Evolutionary conservation across 2,888 invertebrate species (phyloP).

Genomic region (Ophion ellenae): DNA sequence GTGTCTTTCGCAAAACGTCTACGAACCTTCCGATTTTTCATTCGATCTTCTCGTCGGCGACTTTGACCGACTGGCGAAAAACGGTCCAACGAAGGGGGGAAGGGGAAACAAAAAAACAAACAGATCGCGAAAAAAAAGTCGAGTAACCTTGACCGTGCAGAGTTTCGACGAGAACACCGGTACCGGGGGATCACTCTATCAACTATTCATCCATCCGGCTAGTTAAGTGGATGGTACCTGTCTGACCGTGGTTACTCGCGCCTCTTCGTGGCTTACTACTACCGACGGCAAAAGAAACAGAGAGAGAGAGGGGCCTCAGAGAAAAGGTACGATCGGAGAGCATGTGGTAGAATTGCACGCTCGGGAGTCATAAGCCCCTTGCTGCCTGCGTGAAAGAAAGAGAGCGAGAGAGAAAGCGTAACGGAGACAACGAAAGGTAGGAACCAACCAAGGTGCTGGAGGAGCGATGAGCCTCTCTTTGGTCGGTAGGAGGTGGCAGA

Average conservation of each 20-base stretch:
- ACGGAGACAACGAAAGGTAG: constrained; percentile 57
- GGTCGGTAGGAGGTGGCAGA: constrained; percentile 38
- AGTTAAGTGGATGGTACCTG: constrained; percentile 82
- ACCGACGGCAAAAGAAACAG: constrained; percentile 20
- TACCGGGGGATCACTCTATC: constrained; percentile 67
- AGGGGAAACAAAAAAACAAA: not conserved
- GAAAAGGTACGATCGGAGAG: constrained; percentile 26
- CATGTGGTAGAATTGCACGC: constrained; percentile 78
- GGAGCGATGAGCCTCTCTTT: constrained; percentile 27
- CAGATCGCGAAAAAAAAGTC: not conserved
- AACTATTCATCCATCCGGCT: constrained; percentile 81
- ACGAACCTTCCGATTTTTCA: not conserved
- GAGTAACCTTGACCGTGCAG: not conserved
- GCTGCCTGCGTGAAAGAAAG: constrained; percentile 60
- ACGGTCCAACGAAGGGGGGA: not conserved
- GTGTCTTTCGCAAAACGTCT: not conserved
- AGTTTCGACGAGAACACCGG: constrained; percentile 68
- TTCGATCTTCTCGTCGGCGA: constrained; percentile 5
- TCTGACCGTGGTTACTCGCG: constrained; percentile 79
- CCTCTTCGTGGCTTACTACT: constrained; percentile 77
- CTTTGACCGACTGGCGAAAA: not conserved
- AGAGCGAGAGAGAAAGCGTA: constrained; percentile 41
- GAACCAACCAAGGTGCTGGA: constrained; percentile 65
- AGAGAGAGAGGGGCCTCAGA: constrained; percentile 28
- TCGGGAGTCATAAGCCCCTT: constrained; percentile 78